Evolutionary conservation across 1,140 invertebrate species (phyloP).

Genomic region (Parapsyche elsis): DNA sequence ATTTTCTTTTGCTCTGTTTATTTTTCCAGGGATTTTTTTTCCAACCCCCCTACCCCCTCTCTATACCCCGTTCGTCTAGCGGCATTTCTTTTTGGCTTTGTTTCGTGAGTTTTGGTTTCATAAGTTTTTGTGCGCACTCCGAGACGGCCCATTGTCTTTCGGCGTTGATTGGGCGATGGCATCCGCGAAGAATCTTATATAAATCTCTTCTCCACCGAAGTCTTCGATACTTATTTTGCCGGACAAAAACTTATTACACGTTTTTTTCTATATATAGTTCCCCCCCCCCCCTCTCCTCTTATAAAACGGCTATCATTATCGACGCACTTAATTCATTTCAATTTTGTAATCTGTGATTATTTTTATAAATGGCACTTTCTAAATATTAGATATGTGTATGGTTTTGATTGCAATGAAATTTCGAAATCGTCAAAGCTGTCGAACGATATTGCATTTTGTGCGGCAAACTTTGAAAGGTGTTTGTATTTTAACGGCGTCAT

Average conservation of each 20-base stretch:
- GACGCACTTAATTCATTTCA: not conserved
- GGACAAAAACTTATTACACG: not conserved
- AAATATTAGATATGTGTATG: not conserved
- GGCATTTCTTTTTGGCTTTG: constrained; percentile 6
- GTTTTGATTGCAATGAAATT: not conserved
- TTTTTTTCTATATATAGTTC: not conserved
- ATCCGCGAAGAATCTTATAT: constrained; percentile 41
- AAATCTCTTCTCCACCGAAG: constrained; percentile 32
- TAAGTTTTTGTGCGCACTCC: constrained; percentile 34
- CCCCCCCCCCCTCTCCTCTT: too few species aligned
- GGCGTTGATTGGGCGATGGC: constrained; percentile 44
- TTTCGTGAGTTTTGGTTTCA: constrained; percentile 4
- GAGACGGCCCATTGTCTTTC: constrained; percentile 30
- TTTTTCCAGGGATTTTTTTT: constrained; percentile 2
- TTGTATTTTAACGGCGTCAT: too few species aligned
- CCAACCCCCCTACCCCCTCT: not conserved
- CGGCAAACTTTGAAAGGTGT: too few species aligned
- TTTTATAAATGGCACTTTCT: not conserved
- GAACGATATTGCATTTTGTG: too few species aligned
- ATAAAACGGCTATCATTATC: too few species aligned
- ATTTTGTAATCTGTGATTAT: constrained; percentile 3
- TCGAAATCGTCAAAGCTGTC: not conserved
- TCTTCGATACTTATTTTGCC: constrained; percentile 19
- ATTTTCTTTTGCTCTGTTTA: constrained; percentile 41
- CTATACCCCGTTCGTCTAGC: not conserved